Base-by-base conservation (phyloP, 2,797 vertebrate genomes). In the Ctenopoma kingsleyae region DNA sequence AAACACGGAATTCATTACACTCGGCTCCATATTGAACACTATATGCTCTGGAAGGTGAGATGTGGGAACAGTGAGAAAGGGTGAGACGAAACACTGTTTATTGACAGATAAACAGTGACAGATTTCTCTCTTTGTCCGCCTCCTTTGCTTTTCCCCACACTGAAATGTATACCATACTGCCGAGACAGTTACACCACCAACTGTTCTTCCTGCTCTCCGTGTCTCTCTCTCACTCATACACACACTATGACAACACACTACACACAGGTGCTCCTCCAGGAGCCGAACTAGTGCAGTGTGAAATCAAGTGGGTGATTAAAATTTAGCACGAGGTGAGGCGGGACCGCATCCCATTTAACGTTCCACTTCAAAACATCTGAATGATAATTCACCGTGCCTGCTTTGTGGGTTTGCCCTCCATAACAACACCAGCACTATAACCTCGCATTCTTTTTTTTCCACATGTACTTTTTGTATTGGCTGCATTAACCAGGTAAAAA, bases 291-390 rank as follows among this genome's bases (percentile, higher is more conserved):
- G 76, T 67, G 60, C 74, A 52, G 79, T 86, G 92, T 89, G 88
- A 90, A 91, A 91, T 90, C 87, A 87, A 88, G 80, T 83, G 80
- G 85, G 85, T 91, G 88, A 91, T 92, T 90, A 86, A 65, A 87
- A 87, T 90, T 84, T 83, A 76, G 82, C 57, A 4, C n/a, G 27
- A 83, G 72, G 60, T 50, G 59, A 89, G 61, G 80, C 63, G 50
- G 74, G 76, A 74, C 78, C 2, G 9, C 81, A 36, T 86, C 87
- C 78, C 79, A 83, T 86, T 87, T 73, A 79, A 50, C 3, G 80
- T 90, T 90, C 78, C 89, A 67, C 80, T 68, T 80, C 48, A 82
- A 71, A 81, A 83, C 83, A 77, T 78, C 76, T 75, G 74, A 89
- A 83, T 81, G 54, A 77, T 71, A 78, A 85, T 78, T 82, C 63